Conservation (phyloP, 92 coral and sea anemone genomes). For the Phenganax subtilis region DNA sequence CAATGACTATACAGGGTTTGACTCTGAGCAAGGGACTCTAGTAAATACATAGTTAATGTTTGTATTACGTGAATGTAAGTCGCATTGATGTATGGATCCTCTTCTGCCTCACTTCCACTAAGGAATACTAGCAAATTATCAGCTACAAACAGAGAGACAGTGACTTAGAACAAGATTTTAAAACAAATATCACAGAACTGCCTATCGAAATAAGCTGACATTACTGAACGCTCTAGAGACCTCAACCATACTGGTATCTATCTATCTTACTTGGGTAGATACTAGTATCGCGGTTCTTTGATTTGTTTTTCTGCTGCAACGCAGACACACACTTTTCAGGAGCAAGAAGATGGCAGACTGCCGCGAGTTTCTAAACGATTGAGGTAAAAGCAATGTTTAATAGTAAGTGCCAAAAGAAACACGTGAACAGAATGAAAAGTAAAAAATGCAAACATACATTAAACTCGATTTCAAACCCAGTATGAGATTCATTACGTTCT, state of each 20-base stretch:
- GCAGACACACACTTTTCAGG: conserved; percentile 27
- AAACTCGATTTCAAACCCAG: conserved; percentile 16
- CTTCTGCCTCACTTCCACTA: conserved; percentile 16
- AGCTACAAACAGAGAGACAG: conserved; percentile 30
- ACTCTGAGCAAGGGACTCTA: neutral
- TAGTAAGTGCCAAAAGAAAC: neutral
- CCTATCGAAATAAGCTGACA: too few relatives aligned
- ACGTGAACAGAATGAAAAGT: neutral
- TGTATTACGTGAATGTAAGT: conserved; percentile 51
- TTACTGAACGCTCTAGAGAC: neutral
- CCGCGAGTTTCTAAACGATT: conserved; percentile 20
- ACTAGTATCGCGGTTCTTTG: conserved; percentile 38
- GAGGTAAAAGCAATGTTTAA: neutral
- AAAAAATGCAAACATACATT: neutral
- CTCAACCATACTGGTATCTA: too few relatives aligned
- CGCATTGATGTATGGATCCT: conserved; percentile 54
- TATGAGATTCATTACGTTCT: conserved; percentile 44
- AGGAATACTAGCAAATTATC: conserved; percentile 45
- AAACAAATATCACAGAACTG: neutral
- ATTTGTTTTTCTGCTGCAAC: neutral
- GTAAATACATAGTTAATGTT: neutral
- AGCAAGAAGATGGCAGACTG: conserved; percentile 22
- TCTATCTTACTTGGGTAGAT: conserved; percentile 36
- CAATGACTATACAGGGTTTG: neutral
- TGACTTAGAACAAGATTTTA: neutral